Conservation (phyloP, 2,113 vertebrate genomes). For the Hoplias malabaricus region DNA sequence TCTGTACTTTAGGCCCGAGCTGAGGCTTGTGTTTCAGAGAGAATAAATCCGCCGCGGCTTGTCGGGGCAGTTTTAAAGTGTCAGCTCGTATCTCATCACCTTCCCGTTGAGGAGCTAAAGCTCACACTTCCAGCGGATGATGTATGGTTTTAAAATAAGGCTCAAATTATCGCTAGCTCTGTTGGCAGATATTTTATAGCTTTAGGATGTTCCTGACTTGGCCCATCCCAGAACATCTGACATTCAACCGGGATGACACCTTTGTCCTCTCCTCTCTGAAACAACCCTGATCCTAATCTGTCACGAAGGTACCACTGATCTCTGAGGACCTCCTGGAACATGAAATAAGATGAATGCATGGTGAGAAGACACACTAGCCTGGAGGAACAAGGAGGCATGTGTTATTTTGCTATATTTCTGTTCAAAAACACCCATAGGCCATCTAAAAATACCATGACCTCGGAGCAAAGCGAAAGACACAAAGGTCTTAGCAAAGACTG, state of each 20-base stretch:
- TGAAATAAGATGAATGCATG: too few relatives aligned
- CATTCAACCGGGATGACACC: neutral
- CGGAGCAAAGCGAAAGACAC: too few relatives aligned
- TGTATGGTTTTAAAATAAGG: slow-evolving; percentile 4
- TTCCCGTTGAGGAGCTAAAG: neutral
- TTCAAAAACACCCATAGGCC: too few relatives aligned
- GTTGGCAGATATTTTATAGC: slow-evolving; percentile 3
- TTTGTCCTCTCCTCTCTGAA: neutral
- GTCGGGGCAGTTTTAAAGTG: slow-evolving; percentile 19
- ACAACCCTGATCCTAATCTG: neutral
- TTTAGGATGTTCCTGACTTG: slow-evolving; percentile 5
- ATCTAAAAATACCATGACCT: too few relatives aligned
- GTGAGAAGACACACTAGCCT: too few relatives aligned
- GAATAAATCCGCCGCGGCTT: slow-evolving; percentile 34
- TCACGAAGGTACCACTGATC: neutral
- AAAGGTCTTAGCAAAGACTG: too few relatives aligned
- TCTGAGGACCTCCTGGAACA: too few relatives aligned
- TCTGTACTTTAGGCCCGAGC: slow-evolving; percentile 24
- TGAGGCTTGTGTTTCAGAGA: slow-evolving; percentile 5
- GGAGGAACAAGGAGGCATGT: too few relatives aligned
- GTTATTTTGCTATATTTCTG: too few relatives aligned
- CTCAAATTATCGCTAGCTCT: neutral
- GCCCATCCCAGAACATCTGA: neutral
- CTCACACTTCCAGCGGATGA: slow-evolving; percentile 4
- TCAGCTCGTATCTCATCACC: slow-evolving; percentile 36